Evolutionary conservation across 2,797 vertebrate genomes (phyloP), one percentile per base, ranked within the genome.

Genomic region (Tachyglossus aculeatus): DNA sequence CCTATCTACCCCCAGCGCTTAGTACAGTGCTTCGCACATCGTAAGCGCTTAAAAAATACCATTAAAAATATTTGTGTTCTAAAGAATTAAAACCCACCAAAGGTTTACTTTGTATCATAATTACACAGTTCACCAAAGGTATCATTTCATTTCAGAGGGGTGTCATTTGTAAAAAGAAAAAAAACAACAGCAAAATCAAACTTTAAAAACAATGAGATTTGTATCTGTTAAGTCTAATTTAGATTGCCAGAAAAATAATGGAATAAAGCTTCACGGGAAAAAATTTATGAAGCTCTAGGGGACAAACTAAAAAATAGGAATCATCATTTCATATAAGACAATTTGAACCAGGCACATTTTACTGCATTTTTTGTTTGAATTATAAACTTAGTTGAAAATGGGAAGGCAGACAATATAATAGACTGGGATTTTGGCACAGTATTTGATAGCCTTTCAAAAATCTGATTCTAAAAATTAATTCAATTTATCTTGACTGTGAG

Each of bases 401-500:
- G n/a, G 9, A 75, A 85, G 39, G 24, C 6, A 5, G 34, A 31
- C 32, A 67, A 57, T 47, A 6, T 45, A 60, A 58, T 67, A 67
- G 6, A 72, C 55, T 57, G 48, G n/a, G 29, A 44, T 13, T 61
- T 15, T 55, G 53, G 51, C 14, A 34, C 7, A 53, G 4, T 7
- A 37, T 40, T 22, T 55, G 18, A 61, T 15, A 54, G 6, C 7
- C 16, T 67, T 13, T 54, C 29, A 51, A 55, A 78, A 54, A 51
- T 4, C 1, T 48, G 58, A 58, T 56, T 74, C 61, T 13, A 14
- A 67, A 74, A 83, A 56, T 45, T 45, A 64, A 74, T 54, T 71
- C 24, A 50, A 52, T 68, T 72, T 19, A 73, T 56, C 52, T 73
- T 5, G 21, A 71, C n/a, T 31, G 62, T 51, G 32, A 66, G 64